Evolutionary conservation across 2,888 invertebrate species (phyloP), one percentile per base, ranked within the genome.

Genomic region (Watsonalla cultraria): DNA sequence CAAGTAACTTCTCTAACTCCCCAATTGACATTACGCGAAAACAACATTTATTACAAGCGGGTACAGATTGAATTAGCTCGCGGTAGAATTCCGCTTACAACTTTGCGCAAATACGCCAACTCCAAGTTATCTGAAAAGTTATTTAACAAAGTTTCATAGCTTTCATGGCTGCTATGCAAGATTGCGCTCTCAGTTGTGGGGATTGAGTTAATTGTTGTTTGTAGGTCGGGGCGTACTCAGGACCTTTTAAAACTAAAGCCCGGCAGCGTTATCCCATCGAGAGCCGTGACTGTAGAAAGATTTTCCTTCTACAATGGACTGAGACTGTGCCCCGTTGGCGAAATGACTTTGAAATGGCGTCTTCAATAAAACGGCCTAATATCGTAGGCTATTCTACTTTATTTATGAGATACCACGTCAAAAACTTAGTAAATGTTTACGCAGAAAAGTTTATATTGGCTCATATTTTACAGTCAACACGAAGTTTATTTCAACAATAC

Each of bases 91-190:
- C 80, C 87, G 83, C 85, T 87, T 90, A 86, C 84, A 86, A 86
- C 90, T 88, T 87, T 88, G 84, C 76, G 79, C 84, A 89, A 89
- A 88, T 87, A 89, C 79, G 82, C 80, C 76, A 82, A 88, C 84
- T 89, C 89, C 88, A 90, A 90, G 89, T 90, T 90, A 90, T 90
- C 90, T 90, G 90, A 90, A 90, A 90, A 90, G 90, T 90, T 90
- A 90, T 90, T 90, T 90, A 90, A 90, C 90, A 90, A 90, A 90
- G 90, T 90, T 90, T 90, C 90, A 90, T 90, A 89, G 90, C 90
- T 87, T 89, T 90, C 85, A 84, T 78, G 77, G 75, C 63, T 65
- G 84, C 74, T 72, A 72, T 66, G 68, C 73, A 82, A 89, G 78
- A 84, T 82, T 86, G 80, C 65, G 79, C 86, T 82, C 70, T 87